Percentiles rank a stretch among this genome's conserved stretches.
These are phyloP conservation scores for Pyrrhosoma nymphula DNA, from an alignment of 2,888 invertebrate species.

Conservation along the genomic window DNA sequence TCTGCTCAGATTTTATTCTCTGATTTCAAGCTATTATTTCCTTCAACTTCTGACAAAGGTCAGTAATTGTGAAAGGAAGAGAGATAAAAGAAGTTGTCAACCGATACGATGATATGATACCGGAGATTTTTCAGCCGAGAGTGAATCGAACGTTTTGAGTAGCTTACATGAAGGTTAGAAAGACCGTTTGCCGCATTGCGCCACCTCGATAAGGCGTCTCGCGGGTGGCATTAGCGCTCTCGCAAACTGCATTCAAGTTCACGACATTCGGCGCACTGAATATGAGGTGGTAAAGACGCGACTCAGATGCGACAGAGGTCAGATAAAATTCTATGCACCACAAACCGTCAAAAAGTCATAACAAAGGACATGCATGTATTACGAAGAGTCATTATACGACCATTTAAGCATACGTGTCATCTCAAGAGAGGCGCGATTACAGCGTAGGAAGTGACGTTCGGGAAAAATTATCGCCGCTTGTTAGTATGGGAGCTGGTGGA, in stretches of 20 bases:
- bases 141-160: background rate
- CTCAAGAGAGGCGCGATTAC: too few relatives aligned
- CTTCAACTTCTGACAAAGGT: background rate
- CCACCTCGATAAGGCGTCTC: constrained; percentile 29
- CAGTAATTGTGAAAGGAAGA: background rate
- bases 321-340: too few relatives aligned
- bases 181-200: constrained; percentile 36
- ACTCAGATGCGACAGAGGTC: background rate
- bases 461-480: too few relatives aligned
- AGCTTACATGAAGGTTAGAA: constrained; percentile 2
- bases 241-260: constrained; percentile 35
- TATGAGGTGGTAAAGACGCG: background rate
- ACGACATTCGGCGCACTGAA: background rate
- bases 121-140: background rate
- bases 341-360: too few relatives aligned
- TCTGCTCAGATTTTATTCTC: background rate
- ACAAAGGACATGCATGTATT: too few relatives aligned
- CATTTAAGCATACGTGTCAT: too few relatives aligned
- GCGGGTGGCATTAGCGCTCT: background rate
- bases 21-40: background rate
- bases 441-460: too few relatives aligned
- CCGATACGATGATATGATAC: background rate
- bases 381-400: too few relatives aligned
- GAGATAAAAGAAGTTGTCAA: background rate
- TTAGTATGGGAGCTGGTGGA: too few relatives aligned